Evolutionary conservation across 2,888 invertebrate species (phyloP).

Genomic region (Dolichomitus sp.): DNA sequence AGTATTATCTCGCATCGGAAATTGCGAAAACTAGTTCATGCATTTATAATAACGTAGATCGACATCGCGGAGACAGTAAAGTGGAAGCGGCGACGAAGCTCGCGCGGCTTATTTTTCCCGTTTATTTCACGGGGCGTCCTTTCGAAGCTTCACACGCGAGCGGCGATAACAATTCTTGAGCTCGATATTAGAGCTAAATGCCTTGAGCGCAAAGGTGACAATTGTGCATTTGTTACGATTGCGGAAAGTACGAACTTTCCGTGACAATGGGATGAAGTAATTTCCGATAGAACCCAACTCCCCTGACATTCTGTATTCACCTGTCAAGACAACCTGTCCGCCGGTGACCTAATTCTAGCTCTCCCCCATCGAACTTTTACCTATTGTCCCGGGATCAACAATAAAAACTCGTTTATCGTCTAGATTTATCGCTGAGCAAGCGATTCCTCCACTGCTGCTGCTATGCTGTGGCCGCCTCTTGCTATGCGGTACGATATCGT

Average conservation of each 20-base stretch:
- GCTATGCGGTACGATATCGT: neutral
- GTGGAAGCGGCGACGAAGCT: neutral
- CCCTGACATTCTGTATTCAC: slow-evolving; percentile 67
- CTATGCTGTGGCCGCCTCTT: neutral
- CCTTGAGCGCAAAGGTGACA: neutral
- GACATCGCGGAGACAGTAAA: neutral
- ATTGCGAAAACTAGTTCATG: neutral
- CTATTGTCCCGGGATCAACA: slow-evolving; percentile 7
- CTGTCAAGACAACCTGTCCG: slow-evolving; percentile 78
- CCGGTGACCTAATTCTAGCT: slow-evolving; percentile 69
- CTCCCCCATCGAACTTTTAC: slow-evolving; percentile 21
- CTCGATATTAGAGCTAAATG: neutral
- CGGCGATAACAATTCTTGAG: neutral
- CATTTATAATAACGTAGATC: slow-evolving; percentile 50
- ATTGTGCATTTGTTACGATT: slow-evolving; percentile 4
- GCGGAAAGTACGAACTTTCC: slow-evolving; percentile 16
- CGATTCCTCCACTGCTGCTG: neutral
- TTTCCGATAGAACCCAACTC: slow-evolving; percentile 58
- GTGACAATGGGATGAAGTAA: slow-evolving; percentile 55
- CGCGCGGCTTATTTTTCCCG: slow-evolving; percentile 15
- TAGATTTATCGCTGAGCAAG: slow-evolving; percentile 1
- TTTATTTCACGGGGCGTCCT: slow-evolving; percentile 45
- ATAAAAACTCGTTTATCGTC: slow-evolving; percentile 21
- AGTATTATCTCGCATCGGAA: neutral
- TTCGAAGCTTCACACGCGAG: slow-evolving; percentile 26